Base-by-base conservation (phyloP, 1,140 invertebrate species). In the Palaemon carinicauda region DNA sequence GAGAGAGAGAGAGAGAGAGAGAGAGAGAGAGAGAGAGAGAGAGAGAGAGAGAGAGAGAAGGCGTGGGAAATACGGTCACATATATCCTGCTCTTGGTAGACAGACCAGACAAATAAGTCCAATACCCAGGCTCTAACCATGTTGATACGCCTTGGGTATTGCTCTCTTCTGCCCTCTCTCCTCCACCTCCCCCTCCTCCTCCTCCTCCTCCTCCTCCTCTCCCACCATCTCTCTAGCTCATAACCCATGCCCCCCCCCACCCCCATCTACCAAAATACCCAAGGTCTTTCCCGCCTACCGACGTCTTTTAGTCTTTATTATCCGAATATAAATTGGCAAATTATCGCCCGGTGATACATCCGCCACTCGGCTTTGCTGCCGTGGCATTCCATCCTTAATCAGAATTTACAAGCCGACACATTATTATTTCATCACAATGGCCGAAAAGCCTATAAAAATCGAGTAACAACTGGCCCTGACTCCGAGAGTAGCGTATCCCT, bases 401-500 rank as follows among this genome's bases (percentile, higher is more conserved):
- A 86, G 77, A 80, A 86, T 80, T 80, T 86, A 86, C 84, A 86
- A 80, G 60, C 54, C 78, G 77, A 86, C 84, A 74, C 84, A 73
- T 86, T 86, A 86, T 80, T 74, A 80, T 86, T 80, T 86, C 77
- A 80, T 86, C 84, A 86, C 78, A 86, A 80, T 80, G 69, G 31
- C 84, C 84, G 27, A 86, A 86, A 80, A 80, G 77, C 51, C 77
- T 80, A 86, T 86, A 86, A 86, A 78, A 86, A 80, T 86, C 77
- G 60, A 24, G 27, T 69, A 80, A 80, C 77, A 86, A 73, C 73
- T 60, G 19, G 51, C 24, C 33, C 31, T 65, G 27, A 19, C 41
- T 21, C 52, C 60, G 27, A 21, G 84, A 86, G 84, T 86, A 86
- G 77, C 77, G n/a, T 73, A 80, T 74, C 21, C 60, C 73, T 80